Percentiles rank a stretch among this genome's conserved stretches.
Evolutionary conservation across 2,888 invertebrate species (phyloP).

Genomic region (Drosophila testacea): DNA sequence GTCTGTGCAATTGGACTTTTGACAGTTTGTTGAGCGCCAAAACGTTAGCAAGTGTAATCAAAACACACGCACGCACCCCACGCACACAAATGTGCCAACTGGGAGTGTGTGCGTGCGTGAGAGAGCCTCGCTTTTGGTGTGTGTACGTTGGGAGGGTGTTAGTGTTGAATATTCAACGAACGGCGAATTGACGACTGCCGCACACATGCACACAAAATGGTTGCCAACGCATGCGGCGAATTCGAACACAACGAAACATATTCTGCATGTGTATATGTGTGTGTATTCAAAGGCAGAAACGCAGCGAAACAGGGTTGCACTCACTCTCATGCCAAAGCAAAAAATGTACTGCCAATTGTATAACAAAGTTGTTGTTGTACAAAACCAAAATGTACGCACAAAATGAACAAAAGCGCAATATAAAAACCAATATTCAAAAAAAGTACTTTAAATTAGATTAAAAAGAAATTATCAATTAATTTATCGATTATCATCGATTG

Average conservation of each 20-base stretch:
- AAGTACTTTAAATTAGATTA: conserved; percentile 51
- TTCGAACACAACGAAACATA: conserved; percentile 61
- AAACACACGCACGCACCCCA: conserved; percentile 77
- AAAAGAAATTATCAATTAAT: conserved; percentile 33
- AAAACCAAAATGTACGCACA: conserved; percentile 53
- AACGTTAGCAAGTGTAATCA: conserved; percentile 80
- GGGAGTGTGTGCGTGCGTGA: conserved; percentile 63
- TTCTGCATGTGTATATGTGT: conserved; percentile 32
- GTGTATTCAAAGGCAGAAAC: conserved; percentile 58
- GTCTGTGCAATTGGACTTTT: conserved; percentile 71
- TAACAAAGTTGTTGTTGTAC: conserved; percentile 54
- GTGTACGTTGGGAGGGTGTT: conserved; percentile 54
- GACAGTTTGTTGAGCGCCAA: conserved; percentile 71
- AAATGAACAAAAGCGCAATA: conserved; percentile 57
- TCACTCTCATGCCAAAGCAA: conserved; percentile 61
- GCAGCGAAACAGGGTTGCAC: conserved; percentile 66
- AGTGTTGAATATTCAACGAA: conserved; percentile 60
- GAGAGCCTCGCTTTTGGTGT: conserved; percentile 42
- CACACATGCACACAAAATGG: conserved; percentile 67
- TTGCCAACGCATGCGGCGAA: conserved; percentile 61
- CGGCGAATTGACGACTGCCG: conserved; percentile 66
- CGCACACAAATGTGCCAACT: conserved; percentile 59
- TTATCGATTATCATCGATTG: conserved; percentile 75
- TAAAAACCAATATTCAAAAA: conserved; percentile 55
- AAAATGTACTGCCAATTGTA: conserved; percentile 61